Percentiles rank a stretch among this genome's conserved stretches.
Conservation (phyloP, 2,113 vertebrate species). For the Colius striatus region DNA sequence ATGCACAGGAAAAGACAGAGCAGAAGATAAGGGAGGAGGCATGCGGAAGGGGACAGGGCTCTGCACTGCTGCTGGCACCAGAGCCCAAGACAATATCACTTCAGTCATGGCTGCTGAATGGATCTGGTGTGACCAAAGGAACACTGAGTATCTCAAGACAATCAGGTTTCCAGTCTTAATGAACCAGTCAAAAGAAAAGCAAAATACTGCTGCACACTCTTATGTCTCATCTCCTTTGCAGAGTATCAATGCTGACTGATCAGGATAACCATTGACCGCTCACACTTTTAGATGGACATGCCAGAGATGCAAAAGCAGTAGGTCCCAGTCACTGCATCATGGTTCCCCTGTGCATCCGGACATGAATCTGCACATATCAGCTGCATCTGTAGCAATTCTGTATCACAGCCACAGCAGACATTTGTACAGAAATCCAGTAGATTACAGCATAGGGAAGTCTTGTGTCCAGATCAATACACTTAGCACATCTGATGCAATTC, state of each 20-base stretch:
- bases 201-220: neutral
- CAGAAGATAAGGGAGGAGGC: neutral
- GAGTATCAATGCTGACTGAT: accelerated
- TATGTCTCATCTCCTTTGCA: neutral
- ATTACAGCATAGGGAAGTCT: neutral
- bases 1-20: neutral
- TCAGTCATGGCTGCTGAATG: neutral
- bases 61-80: neutral
- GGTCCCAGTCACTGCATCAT: neutral
- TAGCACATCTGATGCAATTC: neutral
- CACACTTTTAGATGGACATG: neutral
- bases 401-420: neutral
- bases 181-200: neutral
- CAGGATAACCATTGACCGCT: neutral
- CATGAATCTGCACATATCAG: neutral
- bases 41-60: neutral
- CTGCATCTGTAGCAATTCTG: neutral
- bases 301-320: neutral
- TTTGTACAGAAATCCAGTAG: neutral
- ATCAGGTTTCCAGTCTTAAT: neutral
- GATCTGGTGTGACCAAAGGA: neutral
- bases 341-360: accelerated
- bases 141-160: neutral
- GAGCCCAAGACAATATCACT: neutral
- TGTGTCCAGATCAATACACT: neutral